Evolutionary conservation across 2,888 invertebrate species (phyloP).

Genomic region (Helicoverpa assulta): DNA sequence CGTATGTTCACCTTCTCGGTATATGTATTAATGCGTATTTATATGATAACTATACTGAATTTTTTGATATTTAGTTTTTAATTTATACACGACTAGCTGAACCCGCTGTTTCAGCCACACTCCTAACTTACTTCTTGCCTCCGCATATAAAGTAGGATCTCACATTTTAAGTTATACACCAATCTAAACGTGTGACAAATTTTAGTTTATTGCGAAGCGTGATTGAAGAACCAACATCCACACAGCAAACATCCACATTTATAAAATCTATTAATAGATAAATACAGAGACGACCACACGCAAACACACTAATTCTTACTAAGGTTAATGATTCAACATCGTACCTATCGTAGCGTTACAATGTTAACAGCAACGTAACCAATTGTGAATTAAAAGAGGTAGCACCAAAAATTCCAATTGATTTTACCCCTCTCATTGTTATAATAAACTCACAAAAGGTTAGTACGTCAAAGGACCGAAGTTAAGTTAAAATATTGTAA

Average conservation of each 20-base stretch:
- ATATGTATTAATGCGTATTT: background rate
- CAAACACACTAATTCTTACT: background rate
- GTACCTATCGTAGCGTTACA: background rate
- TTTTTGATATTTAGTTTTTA: no score
- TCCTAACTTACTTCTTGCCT: no score
- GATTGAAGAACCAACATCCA: no score
- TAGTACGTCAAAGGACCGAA: background rate
- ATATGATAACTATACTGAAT: background rate
- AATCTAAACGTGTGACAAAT: no score
- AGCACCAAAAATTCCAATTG: background rate
- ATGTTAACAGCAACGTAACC: background rate
- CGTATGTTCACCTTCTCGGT: background rate
- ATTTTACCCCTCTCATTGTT: background rate
- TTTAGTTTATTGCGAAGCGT: no score
- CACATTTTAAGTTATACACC: no score
- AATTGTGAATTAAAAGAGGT: background rate
- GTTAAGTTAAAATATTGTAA: background rate
- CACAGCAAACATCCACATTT: no score
- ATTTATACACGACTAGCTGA: no score
- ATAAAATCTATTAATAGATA: background rate
- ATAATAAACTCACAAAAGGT: background rate
- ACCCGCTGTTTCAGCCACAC: no score
- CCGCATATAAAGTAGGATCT: no score
- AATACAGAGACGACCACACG: background rate
- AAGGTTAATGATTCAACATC: background rate